Evolutionary conservation across 1,140 invertebrate species (phyloP).

Genomic region (Trachymyrmex septentrionalis): DNA sequence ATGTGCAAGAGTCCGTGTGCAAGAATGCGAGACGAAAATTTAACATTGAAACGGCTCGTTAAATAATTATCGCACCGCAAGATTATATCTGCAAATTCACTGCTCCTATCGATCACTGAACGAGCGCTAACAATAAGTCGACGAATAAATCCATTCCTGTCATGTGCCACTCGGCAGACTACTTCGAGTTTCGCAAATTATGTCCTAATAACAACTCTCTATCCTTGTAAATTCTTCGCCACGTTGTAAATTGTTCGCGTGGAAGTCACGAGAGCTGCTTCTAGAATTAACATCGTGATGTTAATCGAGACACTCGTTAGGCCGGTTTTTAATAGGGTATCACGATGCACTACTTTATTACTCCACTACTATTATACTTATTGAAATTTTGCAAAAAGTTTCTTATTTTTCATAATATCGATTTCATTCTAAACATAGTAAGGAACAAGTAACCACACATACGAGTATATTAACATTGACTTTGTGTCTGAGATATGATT

Average conservation of each 20-base stretch:
- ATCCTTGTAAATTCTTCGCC: constrained; percentile 24
- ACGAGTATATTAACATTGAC: neutral
- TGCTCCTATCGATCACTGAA: constrained; percentile 14
- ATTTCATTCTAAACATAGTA: neutral
- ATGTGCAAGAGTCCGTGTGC: neutral
- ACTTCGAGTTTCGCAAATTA: constrained; percentile 38
- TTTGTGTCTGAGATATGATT: neutral
- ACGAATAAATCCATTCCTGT: constrained; percentile 52
- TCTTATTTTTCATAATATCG: neutral
- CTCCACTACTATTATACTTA: neutral
- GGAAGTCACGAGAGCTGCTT: neutral
- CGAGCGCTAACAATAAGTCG: constrained; percentile 46
- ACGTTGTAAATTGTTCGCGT: constrained; percentile 27
- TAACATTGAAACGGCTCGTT: constrained; percentile 32
- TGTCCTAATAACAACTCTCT: constrained; percentile 33
- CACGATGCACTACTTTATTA: constrained; percentile 15
- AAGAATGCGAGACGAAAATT: constrained; percentile 13
- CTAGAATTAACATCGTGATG: constrained; percentile 2
- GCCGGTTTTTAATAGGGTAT: constrained; percentile 7
- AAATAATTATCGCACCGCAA: constrained; percentile 41
- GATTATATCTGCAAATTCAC: constrained; percentile 24
- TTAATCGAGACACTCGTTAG: constrained; percentile 40
- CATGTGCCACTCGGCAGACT: neutral
- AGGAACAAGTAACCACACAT: neutral
- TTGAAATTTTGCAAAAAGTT: neutral